Evolutionary conservation across 1,140 invertebrate species (phyloP).

Genomic region (Atta texana): DNA sequence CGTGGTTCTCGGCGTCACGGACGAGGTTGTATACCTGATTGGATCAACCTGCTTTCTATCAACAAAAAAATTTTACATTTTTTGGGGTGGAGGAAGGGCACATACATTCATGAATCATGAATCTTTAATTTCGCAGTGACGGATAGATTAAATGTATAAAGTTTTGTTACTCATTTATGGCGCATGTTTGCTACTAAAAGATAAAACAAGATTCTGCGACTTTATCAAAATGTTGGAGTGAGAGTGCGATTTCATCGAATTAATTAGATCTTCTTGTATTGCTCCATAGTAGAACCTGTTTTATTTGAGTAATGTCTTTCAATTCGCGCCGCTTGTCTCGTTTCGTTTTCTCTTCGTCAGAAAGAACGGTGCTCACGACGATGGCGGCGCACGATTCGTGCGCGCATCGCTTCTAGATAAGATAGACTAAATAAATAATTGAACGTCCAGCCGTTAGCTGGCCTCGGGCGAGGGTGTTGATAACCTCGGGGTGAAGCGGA

Average conservation of each 20-base stretch:
- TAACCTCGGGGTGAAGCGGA: slow-evolving; percentile 75
- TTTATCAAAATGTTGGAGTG: background rate
- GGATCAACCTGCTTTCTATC: slow-evolving; percentile 31
- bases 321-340: background rate
- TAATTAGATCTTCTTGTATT: background rate
- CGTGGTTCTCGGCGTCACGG: slow-evolving; percentile 7
- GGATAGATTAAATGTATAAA: slow-evolving; percentile 20
- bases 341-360: slow-evolving; percentile 3
- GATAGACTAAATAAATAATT: slow-evolving; percentile 84
- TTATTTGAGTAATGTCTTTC: slow-evolving; percentile 7
- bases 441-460: slow-evolving; percentile 79
- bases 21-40: background rate
- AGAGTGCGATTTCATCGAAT: slow-evolving; percentile 25
- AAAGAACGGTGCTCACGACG: slow-evolving; percentile 60
- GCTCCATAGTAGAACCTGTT: background rate
- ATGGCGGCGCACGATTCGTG: slow-evolving; percentile 67
- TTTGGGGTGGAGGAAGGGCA: background rate
- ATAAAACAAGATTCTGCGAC: background rate
- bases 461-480: slow-evolving; percentile 78
- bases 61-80: slow-evolving; percentile 14
- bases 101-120: background rate
- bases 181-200: background rate
- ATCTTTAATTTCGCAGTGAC: background rate
- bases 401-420: slow-evolving; percentile 79
- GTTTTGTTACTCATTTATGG: slow-evolving; percentile 11